Evolutionary conservation across 2,113 vertebrate species (phyloP).

Genomic region (Otus sunia): DNA sequence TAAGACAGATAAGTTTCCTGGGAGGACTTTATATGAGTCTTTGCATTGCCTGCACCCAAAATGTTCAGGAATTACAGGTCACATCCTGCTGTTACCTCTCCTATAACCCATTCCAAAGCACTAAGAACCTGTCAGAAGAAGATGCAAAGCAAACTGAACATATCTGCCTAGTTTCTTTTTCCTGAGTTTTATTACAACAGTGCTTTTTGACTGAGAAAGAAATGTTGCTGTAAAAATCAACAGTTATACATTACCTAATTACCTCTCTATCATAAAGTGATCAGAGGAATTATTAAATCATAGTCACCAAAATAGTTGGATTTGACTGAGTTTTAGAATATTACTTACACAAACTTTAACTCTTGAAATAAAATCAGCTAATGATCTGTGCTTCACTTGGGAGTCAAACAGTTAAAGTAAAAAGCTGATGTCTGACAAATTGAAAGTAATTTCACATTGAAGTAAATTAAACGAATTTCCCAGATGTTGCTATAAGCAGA

Average conservation of each 20-base stretch:
- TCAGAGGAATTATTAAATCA: not conserved
- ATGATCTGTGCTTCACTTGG: not conserved
- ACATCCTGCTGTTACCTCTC: not conserved
- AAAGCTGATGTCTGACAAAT: slow-evolving; percentile 30
- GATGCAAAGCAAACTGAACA: not conserved
- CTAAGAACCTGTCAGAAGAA: not conserved
- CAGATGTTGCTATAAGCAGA: slow-evolving; percentile 35
- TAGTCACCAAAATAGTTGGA: slow-evolving; percentile 8
- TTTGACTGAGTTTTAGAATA: not conserved
- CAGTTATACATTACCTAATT: not conserved
- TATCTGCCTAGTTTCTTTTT: not conserved
- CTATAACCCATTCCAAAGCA: not conserved
- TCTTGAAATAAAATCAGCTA: slow-evolving; percentile 29
- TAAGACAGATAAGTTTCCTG: not conserved
- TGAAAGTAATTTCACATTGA: slow-evolving; percentile 42
- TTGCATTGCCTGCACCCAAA: not conserved
- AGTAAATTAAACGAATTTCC: slow-evolving; percentile 28
- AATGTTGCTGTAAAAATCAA: not conserved
- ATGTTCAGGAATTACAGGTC: not conserved
- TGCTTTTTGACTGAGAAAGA: not conserved
- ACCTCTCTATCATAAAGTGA: not conserved
- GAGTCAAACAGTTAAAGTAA: slow-evolving; percentile 15
- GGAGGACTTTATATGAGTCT: not conserved
- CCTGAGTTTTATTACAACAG: not conserved
- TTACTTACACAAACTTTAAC: slow-evolving; percentile 1